phyloP scores from a whole-genome alignment of 2,797 vertebrate species.

The Spinus pinus region DNA sequence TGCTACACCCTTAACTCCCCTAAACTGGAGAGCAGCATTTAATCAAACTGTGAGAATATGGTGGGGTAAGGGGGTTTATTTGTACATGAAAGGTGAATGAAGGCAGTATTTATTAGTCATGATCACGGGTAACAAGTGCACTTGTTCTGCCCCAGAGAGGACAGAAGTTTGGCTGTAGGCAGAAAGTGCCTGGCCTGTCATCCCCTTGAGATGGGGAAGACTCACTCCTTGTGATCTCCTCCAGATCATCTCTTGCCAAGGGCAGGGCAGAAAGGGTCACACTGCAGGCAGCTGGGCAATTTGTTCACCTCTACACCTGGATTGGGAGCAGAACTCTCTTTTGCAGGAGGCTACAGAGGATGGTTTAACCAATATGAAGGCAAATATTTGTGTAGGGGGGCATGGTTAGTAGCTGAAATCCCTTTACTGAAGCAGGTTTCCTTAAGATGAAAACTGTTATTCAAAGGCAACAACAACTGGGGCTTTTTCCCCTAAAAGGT shows the following conservation, averaged over 20 bases:
- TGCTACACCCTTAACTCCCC: not conserved
- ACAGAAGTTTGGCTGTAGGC: not conserved
- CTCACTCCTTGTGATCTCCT: not conserved
- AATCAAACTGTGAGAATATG: fast-evolving
- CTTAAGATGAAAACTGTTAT: not conserved
- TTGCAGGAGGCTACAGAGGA: not conserved
- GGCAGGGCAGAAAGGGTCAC: not conserved
- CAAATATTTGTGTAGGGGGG: not conserved
- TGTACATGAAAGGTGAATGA: not conserved
- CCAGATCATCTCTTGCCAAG: not conserved
- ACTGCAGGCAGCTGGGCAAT: not conserved
- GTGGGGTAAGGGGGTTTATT: not conserved
- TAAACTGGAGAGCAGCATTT: conserved; percentile 16
- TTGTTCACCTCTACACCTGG: not conserved
- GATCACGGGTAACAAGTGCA: not conserved
- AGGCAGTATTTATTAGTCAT: not conserved
- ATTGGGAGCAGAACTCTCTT: not conserved
- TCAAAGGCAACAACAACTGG: not conserved
- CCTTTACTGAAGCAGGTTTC: not conserved
- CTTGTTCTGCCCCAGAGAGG: not conserved
- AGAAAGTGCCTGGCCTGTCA: not conserved
- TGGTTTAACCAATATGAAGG: not conserved
- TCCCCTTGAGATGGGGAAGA: not conserved
- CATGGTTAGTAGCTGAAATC: not conserved
- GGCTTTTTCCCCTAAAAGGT: fast-evolving